Evolutionary conservation across 2,797 vertebrate species (phyloP), one percentile per base, ranked within the genome.

Genomic region (Halcyon smyrnensis): DNA sequence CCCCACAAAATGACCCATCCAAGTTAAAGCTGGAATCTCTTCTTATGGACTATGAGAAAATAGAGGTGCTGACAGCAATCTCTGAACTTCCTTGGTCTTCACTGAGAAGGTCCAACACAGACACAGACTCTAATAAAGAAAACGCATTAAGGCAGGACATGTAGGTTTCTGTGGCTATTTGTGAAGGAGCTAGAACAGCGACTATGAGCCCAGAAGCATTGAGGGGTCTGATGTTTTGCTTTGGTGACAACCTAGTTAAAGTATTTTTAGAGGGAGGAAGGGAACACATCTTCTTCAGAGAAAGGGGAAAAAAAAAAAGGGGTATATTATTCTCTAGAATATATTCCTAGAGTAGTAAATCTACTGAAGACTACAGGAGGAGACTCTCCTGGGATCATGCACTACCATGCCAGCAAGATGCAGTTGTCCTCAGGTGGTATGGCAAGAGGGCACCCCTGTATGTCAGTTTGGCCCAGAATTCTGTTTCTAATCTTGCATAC

Each of bases 1-100:
- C 4, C 3, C 2, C 5, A 1, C 2, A 14, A 50, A 71, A n/a
- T 1, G 1, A 62, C 3, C 7, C 5, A 65, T 5, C 7, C 13
- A 46, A 34, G 14, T 24, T 36, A 76, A 73, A 81, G 28, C 3
- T 48, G 8, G 19, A 82, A 60, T 56, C 11, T 68, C n/a, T 67
- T 65, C 45, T 17, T 51, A 39, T 15, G 46, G 41, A 20, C 20
- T 36, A 1, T 6, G 15, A 83, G 77, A 76, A 76, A 76, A 59
- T 0, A 34, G 6, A 56, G n/a, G 25, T 30, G n/a, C 30, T 77
- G 59, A 34, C 8, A 69, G 10, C 8, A 41, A 12, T 39, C 36
- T 56, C 50, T 64, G 50, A 79, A 64, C n/a, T 87, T 24, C 19
- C 8, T 10, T 41, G 37, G 46, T 67, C 19, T 28, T 76, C 74